Conservation (phyloP, 2,113 vertebrate genomes). For the Ceuthmochares aereus region DNA sequence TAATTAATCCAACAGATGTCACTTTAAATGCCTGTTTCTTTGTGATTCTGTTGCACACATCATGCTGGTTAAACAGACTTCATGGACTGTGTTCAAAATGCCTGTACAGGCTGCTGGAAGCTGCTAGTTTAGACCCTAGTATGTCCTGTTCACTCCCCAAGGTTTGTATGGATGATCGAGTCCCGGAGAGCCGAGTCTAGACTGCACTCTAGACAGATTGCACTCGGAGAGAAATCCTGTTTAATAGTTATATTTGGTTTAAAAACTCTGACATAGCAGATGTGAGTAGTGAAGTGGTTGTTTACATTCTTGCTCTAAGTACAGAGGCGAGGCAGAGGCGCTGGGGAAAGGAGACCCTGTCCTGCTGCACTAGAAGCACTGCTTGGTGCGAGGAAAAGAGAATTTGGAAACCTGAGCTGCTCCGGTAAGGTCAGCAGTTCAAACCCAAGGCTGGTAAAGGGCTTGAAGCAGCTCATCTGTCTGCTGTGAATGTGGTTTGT, state of each 20-base stretch:
- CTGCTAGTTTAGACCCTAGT: not conserved
- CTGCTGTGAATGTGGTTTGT: not conserved
- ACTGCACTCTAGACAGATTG: not conserved
- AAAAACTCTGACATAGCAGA: not conserved
- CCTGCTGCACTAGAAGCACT: not conserved
- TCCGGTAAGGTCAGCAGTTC: not conserved
- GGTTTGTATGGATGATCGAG: fast-evolving
- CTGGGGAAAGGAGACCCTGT: not conserved
- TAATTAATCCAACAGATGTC: constrained; percentile 80
- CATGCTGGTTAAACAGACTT: constrained; percentile 36
- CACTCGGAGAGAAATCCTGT: fast-evolving
- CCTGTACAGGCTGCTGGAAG: not conserved
- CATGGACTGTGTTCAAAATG: constrained; percentile 9
- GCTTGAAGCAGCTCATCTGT: not conserved
- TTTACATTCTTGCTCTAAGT: not conserved
- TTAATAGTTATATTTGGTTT: not conserved
- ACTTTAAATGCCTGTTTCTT: constrained; percentile 69
- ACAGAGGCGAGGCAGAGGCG: not conserved
- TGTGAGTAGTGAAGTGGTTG: not conserved
- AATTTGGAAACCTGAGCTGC: constrained; percentile 31
- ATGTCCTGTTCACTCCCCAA: not conserved
- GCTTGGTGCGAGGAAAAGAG: not conserved
- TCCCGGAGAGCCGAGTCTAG: not conserved
- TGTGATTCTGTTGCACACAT: constrained; percentile 40
- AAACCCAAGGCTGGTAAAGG: not conserved